phyloP scores from a whole-genome alignment of 2,888 invertebrate species.

The Troides aeacus region DNA sequence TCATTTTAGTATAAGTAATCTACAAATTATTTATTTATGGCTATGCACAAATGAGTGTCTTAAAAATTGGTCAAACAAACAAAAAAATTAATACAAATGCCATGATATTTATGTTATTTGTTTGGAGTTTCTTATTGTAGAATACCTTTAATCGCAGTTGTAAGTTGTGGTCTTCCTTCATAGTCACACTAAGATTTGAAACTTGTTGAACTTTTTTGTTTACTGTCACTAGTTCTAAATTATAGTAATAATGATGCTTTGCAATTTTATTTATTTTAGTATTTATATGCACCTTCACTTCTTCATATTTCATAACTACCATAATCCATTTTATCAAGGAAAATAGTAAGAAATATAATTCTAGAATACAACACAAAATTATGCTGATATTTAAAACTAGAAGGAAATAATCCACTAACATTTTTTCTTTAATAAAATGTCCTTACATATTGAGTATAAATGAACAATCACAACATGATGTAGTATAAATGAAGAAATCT shows the following conservation, averaged over 20 bases:
- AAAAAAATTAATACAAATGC: no score
- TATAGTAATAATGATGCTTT: slow-evolving; percentile 45
- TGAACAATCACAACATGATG: slow-evolving; percentile 23
- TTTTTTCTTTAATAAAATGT: slow-evolving; percentile 26
- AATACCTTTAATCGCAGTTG: slow-evolving; percentile 45
- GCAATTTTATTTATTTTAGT: slow-evolving; percentile 24
- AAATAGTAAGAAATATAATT: slow-evolving; percentile 52
- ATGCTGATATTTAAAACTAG: slow-evolving; percentile 45
- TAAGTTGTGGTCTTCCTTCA: slow-evolving; percentile 39
- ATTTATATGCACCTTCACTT: slow-evolving; percentile 32
- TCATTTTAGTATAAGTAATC: no score
- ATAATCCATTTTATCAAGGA: slow-evolving; percentile 55
- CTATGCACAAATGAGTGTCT: no score
- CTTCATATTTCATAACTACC: slow-evolving; percentile 47
- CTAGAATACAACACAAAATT: slow-evolving; percentile 49
- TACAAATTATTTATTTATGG: no score
- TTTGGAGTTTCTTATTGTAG: background rate
- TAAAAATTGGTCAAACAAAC: no score
- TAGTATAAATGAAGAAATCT: slow-evolving; percentile 14
- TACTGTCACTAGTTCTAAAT: slow-evolving; percentile 48
- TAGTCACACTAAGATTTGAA: slow-evolving; percentile 49
- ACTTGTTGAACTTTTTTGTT: slow-evolving; percentile 36
- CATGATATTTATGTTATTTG: background rate
- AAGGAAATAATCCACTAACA: slow-evolving; percentile 40
- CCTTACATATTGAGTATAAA: slow-evolving; percentile 15